Conservation (phyloP, 1,140 invertebrate species). For the Eurosta solidaginis region DNA sequence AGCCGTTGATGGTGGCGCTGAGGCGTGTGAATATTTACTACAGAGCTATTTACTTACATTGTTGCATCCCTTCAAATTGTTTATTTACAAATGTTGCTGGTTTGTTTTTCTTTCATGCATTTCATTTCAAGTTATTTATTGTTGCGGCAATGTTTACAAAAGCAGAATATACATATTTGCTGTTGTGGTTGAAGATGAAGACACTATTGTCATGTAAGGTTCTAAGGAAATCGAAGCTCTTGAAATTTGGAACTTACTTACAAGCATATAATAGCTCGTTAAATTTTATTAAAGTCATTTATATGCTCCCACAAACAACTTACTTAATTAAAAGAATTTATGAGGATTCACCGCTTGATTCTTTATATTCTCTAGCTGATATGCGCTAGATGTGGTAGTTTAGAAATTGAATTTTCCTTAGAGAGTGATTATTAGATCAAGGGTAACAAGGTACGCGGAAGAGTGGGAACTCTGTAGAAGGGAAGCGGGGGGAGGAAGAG, state of each 20-base stretch:
- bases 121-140: constrained; percentile 5
- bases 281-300: constrained; percentile 8
- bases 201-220: not conserved
- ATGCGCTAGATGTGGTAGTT: too few relatives aligned
- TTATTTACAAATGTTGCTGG: constrained; percentile 11
- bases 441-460: too few relatives aligned
- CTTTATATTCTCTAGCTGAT: too few relatives aligned
- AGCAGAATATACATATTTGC: not conserved
- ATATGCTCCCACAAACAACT: not conserved
- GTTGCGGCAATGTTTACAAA: not conserved
- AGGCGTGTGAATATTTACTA: not conserved
- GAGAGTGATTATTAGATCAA: too few relatives aligned
- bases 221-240: too few relatives aligned
- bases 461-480: too few relatives aligned
- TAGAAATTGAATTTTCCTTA: too few relatives aligned
- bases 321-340: constrained; percentile 1
- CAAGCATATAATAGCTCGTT: not conserved
- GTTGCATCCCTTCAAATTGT: not conserved
- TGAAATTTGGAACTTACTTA: not conserved
- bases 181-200: not conserved
- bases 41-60: not conserved
- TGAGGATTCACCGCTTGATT: too few relatives aligned
- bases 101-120: not conserved
- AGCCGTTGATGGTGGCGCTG: constrained; percentile 10
- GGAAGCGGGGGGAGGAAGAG: too few relatives aligned